Base-by-base conservation (phyloP, 1,140 invertebrate species). In the Subanguina moxae region DNA sequence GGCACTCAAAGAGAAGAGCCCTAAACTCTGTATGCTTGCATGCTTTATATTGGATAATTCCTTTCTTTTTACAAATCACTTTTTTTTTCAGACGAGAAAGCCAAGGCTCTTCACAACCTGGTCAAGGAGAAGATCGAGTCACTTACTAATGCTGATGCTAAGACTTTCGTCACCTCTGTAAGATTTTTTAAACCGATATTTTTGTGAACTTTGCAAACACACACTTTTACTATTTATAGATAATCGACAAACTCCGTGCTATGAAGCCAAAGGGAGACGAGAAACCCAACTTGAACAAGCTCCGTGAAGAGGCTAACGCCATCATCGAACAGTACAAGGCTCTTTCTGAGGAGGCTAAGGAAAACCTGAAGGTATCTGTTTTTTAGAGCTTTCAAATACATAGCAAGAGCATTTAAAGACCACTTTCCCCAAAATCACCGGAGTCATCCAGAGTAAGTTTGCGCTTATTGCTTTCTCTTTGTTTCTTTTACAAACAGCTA, bases 361-460 rank as follows among this genome's bases (percentile, higher is more conserved):
- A 74, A 21, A 65, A 72, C 46, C 56, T 76, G 38, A 64, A 77
- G 27, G 32, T 38, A 38, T 3, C 32, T 38, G 11, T 38, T 38
- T 38, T 38, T 38, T 5, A 38, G 32, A 38, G 3, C 32, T 38
- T 38, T 5, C 32, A 38, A 5, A n/a, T n/a, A n/a, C n/a, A n/a
- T n/a, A n/a, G 32, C 11, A 11, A 38, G 32, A 38, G 32, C n/a
- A n/a, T n/a, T 38, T 38, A 5, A 3, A 38, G 32, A 27, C 46
- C 5, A 74, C 68, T 38, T 76, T 76, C 66, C 74, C 74, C 8
- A 74, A 76, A 38, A 78, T 76, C 32, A 70, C 74, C 57, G 46
- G 42, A 19, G 72, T 76, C 38, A 70, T 76, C 65, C 73, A 76
- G 48, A 76, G 67, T 71, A 48, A 73, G 71, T 58, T 9, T 32